Evolutionary conservation across 2,113 vertebrate genomes (phyloP), one percentile per base, ranked within the genome.

Genomic region (Chaenogobius annularis): DNA sequence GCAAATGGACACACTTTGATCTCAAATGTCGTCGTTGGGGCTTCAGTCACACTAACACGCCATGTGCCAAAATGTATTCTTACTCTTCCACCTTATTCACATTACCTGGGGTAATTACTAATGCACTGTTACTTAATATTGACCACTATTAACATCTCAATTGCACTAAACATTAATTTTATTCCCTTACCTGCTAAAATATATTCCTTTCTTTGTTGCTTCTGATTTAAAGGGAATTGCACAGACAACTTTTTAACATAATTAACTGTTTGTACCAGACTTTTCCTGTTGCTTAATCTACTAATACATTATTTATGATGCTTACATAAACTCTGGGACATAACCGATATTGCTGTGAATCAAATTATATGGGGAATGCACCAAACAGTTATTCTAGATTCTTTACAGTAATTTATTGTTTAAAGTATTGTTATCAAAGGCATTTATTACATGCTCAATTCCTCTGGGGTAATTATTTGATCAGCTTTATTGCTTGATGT

Each of bases 281-380:
- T n/a, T n/a, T n/a, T n/a, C n/a, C n/a, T n/a, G n/a, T 35, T 12
- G 14, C 35, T 59, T 14, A 63, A 37, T 10, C 15, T 63, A 63
- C n/a, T 17, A 37, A 19, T n/a, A n/a, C n/a, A 63, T 10, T n/a
- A 19, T 63, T 63, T 40, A 63, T 19, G 35, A 63, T 63, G 17
- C 31, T 37, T 37, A 12, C 22, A 63, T 19, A 37, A 37, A 63
- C 61, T 63, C 61, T 63, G 61, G 31, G 61, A n/a, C 31, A 19
- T 63, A 10, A 40, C 61, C 31, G 35, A 63, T 40, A 19, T 17
- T 63, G 61, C 61, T 63, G 61, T 63, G 61, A 63, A 40, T 10
- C 19, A 40, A 37, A 63, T 5, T 37, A 62, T 62, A 19, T n/a
- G 10, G 61, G 58, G 61, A 40, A 63, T 7, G 23, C 26, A 61